Percentiles rank a stretch among this genome's conserved stretches.
These are phyloP conservation scores for Caenorhabditis tropicalis DNA, from an alignment of 1,140 invertebrate species.

Conservation along the genomic window DNA sequence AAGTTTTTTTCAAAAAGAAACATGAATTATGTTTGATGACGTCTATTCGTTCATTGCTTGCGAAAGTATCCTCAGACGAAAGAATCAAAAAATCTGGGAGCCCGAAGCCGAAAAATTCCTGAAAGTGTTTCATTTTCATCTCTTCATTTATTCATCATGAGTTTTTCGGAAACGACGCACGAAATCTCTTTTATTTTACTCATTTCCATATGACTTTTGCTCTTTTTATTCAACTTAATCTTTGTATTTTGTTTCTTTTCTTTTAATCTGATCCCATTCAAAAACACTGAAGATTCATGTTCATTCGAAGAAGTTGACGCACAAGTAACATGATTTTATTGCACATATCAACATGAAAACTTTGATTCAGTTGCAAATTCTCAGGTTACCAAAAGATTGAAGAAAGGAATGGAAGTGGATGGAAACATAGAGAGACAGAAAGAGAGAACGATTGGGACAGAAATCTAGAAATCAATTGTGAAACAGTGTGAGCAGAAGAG, in stretches of 20 bases:
- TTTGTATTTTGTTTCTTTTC: neutral
- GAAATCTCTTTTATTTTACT: neutral
- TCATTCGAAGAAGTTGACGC: neutral
- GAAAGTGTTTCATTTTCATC: conserved; percentile 8
- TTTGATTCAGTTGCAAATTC: conserved; percentile 22
- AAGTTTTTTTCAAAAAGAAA: no score
- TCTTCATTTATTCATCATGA: neutral
- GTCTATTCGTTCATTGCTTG: neutral
- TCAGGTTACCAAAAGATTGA: conserved; percentile 7
- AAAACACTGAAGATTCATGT: neutral
- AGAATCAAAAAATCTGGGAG: neutral
- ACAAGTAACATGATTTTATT: conserved; percentile 38
- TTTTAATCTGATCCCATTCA: neutral
- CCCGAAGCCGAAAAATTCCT: neutral
- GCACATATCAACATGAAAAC: conserved; percentile 39
- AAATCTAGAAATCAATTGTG: neutral
- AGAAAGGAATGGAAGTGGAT: neutral
- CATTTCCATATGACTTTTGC: neutral
- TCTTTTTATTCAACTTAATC: neutral
- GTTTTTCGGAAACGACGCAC: neutral
- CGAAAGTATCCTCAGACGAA: neutral
- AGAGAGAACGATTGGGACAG: neutral
- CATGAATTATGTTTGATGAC: neutral
- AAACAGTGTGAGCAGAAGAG: neutral
- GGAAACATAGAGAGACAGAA: neutral